These are phyloP conservation scores for Anaspis maculata DNA, from an alignment of 2,888 invertebrate genomes.

Conservation along the genomic window DNA sequence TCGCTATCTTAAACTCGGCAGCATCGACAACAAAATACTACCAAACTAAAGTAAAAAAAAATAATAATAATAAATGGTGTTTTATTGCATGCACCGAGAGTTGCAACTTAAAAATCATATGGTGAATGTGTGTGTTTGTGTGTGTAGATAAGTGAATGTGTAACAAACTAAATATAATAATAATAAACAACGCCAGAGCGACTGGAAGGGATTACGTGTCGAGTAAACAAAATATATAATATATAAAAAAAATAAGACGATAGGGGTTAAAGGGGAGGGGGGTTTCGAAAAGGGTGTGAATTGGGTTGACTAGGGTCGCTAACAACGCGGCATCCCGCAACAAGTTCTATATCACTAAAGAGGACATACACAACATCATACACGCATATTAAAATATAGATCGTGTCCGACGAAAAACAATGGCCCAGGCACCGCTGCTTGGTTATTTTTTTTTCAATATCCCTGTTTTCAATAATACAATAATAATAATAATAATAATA, in stretches of 20 bases:
- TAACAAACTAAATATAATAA: conserved; percentile 17
- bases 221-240: no score
- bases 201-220: no score
- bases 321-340: conserved; percentile 44
- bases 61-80: conserved; percentile 20
- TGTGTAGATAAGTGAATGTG: conserved; percentile 25
- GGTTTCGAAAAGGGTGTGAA: no score
- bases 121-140: no score
- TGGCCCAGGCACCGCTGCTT: conserved; percentile 39
- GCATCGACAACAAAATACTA: conserved; percentile 44
- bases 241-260: conserved; percentile 12
- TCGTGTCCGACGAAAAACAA: conserved; percentile 29
- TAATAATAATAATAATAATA: no score
- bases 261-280: no score
- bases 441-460: conserved; percentile 28
- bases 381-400: conserved; percentile 42
- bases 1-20: conserved; percentile 45
- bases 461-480: no score
- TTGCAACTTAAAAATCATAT: no score
- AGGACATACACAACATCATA: conserved; percentile 43
- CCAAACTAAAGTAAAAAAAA: conserved; percentile 34
- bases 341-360: conserved; percentile 38
- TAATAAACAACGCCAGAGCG: conserved; percentile 31
- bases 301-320: conserved; percentile 45
- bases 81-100: conserved; percentile 44